A percentile compares a stretch with the other conserved stretches of the same genome.
Evolutionary conservation across 2,113 vertebrate genomes (phyloP).

Genomic region (Platichthys flesus): DNA sequence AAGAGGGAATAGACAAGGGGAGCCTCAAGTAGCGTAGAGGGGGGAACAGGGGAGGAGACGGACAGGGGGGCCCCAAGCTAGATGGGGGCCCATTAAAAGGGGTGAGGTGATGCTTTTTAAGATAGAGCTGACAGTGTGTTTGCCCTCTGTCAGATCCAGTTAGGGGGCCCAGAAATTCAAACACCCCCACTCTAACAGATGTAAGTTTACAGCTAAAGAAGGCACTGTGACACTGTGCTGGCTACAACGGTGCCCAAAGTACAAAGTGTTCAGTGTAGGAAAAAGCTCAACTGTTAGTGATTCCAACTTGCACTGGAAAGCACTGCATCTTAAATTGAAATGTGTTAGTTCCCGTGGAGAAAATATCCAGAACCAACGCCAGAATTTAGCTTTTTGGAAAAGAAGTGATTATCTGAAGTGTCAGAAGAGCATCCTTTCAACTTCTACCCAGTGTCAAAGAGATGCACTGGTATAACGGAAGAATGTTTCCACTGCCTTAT

Average conservation of each 20-base stretch:
- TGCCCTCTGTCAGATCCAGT: constrained; percentile 58
- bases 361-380: background rate
- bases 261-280: background rate
- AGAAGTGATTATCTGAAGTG: background rate
- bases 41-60: background rate
- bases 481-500: constrained; percentile 46
- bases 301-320: background rate
- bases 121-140: constrained; percentile 45
- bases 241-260: background rate
- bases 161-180: constrained; percentile 46
- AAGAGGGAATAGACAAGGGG: background rate
- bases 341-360: constrained; percentile 11
- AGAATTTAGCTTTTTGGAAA: background rate
- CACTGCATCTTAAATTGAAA: background rate
- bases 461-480: constrained; percentile 19
- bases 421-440: background rate
- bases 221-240: background rate
- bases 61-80: constrained; percentile 13
- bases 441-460: constrained; percentile 16
- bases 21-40: background rate
- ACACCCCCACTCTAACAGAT: constrained; percentile 5
- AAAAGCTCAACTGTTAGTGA: background rate
- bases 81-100: constrained; percentile 62
- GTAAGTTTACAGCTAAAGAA: constrained; percentile 5
- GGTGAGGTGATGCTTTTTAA: constrained; percentile 61